Conservation (phyloP, 2,888 invertebrate species). For the Melipona beecheii region DNA sequence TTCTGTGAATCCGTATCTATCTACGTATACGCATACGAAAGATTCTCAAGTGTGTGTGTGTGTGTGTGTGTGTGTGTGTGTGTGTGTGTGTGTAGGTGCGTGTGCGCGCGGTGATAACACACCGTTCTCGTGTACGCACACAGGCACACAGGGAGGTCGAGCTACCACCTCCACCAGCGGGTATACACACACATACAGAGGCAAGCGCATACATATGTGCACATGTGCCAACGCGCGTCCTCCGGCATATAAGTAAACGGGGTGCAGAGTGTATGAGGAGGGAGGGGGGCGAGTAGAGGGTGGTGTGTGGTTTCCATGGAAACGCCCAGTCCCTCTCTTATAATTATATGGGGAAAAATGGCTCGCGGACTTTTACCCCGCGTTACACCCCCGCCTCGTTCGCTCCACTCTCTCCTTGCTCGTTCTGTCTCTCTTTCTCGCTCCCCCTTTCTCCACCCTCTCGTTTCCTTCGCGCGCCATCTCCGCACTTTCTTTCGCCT, state of each 20-base stretch:
- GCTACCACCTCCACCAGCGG: conserved; percentile 55
- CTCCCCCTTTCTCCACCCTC: conserved; percentile 34
- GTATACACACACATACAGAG: conserved; percentile 13
- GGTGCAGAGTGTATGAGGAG: conserved; percentile 76
- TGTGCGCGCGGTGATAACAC: not conserved
- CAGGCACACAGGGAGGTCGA: conserved; percentile 15
- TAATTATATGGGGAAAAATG: conserved; percentile 84
- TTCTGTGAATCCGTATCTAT: conserved; percentile 28
- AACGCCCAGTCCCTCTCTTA: conserved; percentile 83
- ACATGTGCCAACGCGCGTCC: conserved; percentile 77
- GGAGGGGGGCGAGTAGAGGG: conserved; percentile 69
- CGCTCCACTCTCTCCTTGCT: conserved; percentile 54
- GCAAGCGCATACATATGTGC: conserved; percentile 55
- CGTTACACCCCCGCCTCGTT: conserved; percentile 73
- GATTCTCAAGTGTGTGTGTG: not conserved
- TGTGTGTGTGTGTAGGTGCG: not conserved
- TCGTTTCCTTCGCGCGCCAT: conserved; percentile 52
- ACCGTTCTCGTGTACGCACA: not conserved
- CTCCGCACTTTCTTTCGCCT: conserved; percentile 57
- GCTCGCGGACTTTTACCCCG: conserved; percentile 83
- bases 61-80: not conserved
- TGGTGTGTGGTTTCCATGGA: conserved; percentile 82
- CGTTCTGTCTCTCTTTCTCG: conserved; percentile 39
- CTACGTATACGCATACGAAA: conserved; percentile 57
- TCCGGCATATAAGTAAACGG: conserved; percentile 82